These are phyloP conservation scores for Sceloporus undulatus DNA, from an alignment of 2,113 vertebrate genomes.

Conservation along the genomic window DNA sequence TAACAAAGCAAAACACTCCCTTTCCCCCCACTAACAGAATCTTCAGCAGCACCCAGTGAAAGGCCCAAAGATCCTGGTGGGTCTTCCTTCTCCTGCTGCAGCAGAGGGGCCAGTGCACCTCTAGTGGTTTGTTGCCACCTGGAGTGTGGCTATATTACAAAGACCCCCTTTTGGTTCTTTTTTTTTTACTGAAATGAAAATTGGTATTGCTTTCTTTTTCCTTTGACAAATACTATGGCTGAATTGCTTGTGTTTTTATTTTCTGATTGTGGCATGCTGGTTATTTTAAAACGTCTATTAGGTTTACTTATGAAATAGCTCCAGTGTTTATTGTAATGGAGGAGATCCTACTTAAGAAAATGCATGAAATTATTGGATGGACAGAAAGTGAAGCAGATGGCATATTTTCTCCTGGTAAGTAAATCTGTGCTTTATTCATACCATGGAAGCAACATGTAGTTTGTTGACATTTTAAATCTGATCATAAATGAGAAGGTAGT, in stretches of 20 bases:
- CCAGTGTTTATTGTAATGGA: conserved; percentile 79
- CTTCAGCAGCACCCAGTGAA: no score
- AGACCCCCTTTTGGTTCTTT: background rate
- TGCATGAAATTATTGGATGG: conserved; percentile 77
- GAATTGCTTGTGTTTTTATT: background rate
- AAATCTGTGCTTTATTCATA: background rate
- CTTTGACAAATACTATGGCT: background rate
- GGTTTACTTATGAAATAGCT: conserved; percentile 81
- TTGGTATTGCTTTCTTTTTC: background rate
- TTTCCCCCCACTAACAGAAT: no score
- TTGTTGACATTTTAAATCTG: conserved; percentile 1
- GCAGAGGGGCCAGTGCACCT: no score
- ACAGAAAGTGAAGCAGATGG: conserved; percentile 72
- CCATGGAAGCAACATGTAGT: background rate
- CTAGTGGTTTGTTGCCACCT: no score
- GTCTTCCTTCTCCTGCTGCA: no score
- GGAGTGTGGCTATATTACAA: background rate
- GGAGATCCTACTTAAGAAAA: conserved; percentile 79
- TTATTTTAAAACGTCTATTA: conserved; percentile 32
- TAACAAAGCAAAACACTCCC: no score
- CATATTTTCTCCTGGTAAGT: conserved; percentile 78
- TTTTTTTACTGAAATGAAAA: background rate
- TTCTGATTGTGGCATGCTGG: background rate
- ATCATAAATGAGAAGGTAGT: background rate
- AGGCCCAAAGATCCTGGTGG: no score